Evolutionary conservation across 2,113 vertebrate species (phyloP).

Genomic region (Pluvianellus socialis): DNA sequence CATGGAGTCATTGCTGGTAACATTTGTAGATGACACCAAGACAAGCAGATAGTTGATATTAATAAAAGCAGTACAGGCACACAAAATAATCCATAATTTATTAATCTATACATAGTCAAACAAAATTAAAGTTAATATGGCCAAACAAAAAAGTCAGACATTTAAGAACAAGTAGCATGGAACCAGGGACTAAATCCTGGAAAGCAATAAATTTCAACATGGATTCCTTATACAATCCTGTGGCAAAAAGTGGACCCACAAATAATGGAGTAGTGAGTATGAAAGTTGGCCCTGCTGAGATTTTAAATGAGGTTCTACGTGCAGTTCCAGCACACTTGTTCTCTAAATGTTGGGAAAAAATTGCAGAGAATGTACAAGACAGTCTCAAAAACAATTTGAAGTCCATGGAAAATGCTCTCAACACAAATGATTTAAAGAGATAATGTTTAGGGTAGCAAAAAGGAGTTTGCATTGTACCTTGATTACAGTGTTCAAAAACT

Average conservation of each 20-base stretch:
- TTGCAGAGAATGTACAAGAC: background rate
- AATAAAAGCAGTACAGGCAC: background rate
- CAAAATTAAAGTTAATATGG: background rate
- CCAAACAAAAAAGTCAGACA: background rate
- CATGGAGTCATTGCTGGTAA: background rate
- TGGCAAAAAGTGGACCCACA: background rate
- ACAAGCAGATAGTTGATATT: background rate
- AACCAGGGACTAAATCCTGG: background rate
- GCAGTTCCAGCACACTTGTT: background rate
- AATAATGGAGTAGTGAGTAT: background rate
- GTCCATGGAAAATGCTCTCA: background rate
- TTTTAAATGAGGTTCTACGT: background rate
- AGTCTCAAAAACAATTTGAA: background rate
- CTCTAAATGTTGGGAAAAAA: background rate
- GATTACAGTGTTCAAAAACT: background rate
- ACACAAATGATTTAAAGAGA: background rate
- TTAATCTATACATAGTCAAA: background rate
- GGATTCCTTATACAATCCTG: background rate
- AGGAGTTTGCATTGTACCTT: background rate
- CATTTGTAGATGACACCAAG: background rate
- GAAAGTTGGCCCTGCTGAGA: background rate
- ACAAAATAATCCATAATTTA: background rate
- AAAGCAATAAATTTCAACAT: background rate
- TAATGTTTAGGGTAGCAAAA: background rate
- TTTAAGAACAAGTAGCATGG: background rate